Evolutionary conservation across 2,888 invertebrate species (phyloP).

Genomic region (Drosophila lutescens): DNA sequence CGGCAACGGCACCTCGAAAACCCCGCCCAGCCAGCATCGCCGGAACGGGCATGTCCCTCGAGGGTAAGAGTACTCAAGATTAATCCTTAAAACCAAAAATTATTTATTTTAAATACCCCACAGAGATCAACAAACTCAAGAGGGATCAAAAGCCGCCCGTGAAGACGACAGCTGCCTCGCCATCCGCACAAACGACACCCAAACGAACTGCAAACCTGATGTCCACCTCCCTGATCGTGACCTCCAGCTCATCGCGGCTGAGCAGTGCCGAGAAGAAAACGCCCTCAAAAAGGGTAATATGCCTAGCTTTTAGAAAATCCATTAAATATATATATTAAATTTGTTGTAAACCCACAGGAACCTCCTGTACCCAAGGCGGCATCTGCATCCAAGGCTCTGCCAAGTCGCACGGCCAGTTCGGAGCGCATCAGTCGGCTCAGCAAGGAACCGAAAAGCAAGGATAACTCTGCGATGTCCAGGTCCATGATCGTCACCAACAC

Average conservation of each 20-base stretch:
- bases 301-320: background rate
- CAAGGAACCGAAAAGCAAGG: conserved; percentile 55
- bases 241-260: conserved; percentile 79
- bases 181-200: conserved; percentile 84
- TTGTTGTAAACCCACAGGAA: conserved; percentile 55
- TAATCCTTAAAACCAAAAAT: background rate
- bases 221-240: conserved; percentile 82
- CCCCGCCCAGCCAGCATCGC: conserved; percentile 93
- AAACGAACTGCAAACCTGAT: conserved; percentile 83
- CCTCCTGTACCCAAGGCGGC: conserved; percentile 64
- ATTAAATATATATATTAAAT: background rate
- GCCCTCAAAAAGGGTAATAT: conserved; percentile 78
- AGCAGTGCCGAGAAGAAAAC: conserved; percentile 82
- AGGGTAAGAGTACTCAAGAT: conserved; percentile 66
- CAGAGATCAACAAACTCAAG: conserved; percentile 83
- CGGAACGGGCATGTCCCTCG: conserved; percentile 90
- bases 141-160: conserved; percentile 85
- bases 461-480: conserved; percentile 68
- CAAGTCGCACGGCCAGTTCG: conserved; percentile 65
- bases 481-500: conserved; percentile 70
- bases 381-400: conserved; percentile 66
- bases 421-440: conserved; percentile 62
- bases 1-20: conserved; percentile 87
- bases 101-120: no score
- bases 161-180: conserved; percentile 75